Base-by-base conservation (phyloP, 2,888 invertebrate genomes). In the Nomada hirtipes region DNA sequence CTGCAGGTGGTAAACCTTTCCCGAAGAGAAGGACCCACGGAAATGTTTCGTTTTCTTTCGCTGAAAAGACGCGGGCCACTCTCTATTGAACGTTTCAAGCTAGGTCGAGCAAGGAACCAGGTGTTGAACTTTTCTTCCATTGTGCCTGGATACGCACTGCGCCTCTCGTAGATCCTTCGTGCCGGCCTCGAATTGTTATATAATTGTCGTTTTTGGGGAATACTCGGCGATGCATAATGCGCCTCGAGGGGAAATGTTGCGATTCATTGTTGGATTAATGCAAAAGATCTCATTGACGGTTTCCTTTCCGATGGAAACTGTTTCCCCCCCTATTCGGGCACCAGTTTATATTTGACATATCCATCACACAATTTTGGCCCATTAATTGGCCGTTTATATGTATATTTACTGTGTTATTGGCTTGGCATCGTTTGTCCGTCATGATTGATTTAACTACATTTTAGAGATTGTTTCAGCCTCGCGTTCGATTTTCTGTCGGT, bases 71-170 rank as follows among this genome's bases (percentile, higher is more conserved):
- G 68, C 44, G 68, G 65, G 69, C 47, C 20, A 26, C 52, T 47
- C 60, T 57, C 74, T 73, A 68, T 76, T 63, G 82, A 60, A 72
- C 55, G 42, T 57, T 77, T 87, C 1, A 63, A 69, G 75, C 70
- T 69, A 80, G 87, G 83, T 83, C 77, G 79, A 65, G 67, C 64
- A 50, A 73, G 60, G 64, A 29, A 26, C 87, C 87, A 87, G 87
- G 85, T 87, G 87, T 68, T 68, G 57, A 59, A 59, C n/a, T 72
- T 71, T 73, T 44, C 59, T 76, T 75, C 18, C 79, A 67, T 83
- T 77, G 36, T 72, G 13, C 4, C 15, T 4, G 29, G 50, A n/a
- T 44, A 61, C 53, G 23, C 36, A 52, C 74, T n/a, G 47, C 67
- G 20, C 11, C 50, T 47, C 23, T 63, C 44, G 44, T 71, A 47